phyloP scores from a whole-genome alignment of 2,888 invertebrate species.

The Lordiphosa andalusiaca region DNA sequence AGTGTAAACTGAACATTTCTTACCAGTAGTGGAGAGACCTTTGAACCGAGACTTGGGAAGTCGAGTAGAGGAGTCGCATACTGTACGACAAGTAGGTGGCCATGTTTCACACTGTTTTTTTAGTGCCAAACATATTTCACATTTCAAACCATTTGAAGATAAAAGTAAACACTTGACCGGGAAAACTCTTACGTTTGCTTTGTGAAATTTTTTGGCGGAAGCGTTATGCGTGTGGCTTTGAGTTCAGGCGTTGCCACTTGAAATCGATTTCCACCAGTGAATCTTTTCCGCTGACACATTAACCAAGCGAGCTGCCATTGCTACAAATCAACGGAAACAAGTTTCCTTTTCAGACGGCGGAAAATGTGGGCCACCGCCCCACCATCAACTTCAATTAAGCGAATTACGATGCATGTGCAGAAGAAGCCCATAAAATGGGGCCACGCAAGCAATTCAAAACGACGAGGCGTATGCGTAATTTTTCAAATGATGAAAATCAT shows the following conservation, averaged over 20 bases:
- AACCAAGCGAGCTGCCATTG: slow-evolving; percentile 12
- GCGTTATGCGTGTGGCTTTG: slow-evolving; percentile 7
- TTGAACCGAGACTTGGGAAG: slow-evolving; percentile 31
- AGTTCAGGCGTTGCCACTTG: slow-evolving; percentile 10
- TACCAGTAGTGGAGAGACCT: slow-evolving; percentile 11
- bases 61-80: slow-evolving; percentile 13
- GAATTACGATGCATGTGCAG: slow-evolving; percentile 35
- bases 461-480: slow-evolving; percentile 64
- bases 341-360: slow-evolving; percentile 9
- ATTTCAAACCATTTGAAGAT: slow-evolving; percentile 20
- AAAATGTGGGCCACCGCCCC: slow-evolving; percentile 45
- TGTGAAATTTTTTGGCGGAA: slow-evolving; percentile 14
- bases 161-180: background rate
- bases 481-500: slow-evolving; percentile 40
- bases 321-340: slow-evolving; percentile 35
- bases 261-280: slow-evolving; percentile 26
- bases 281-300: slow-evolving; percentile 24
- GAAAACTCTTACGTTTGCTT: slow-evolving; percentile 18
- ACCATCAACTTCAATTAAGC: slow-evolving; percentile 37
- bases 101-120: slow-evolving; percentile 17
- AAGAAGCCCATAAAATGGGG: slow-evolving; percentile 21
- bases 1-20: background rate
- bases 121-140: slow-evolving; percentile 11
- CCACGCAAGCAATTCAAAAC: slow-evolving; percentile 5
- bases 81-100: slow-evolving; percentile 5